Evolutionary conservation across 2,888 invertebrate genomes (phyloP), one percentile per base, ranked within the genome.

Genomic region (Eremobia ochroleuca): DNA sequence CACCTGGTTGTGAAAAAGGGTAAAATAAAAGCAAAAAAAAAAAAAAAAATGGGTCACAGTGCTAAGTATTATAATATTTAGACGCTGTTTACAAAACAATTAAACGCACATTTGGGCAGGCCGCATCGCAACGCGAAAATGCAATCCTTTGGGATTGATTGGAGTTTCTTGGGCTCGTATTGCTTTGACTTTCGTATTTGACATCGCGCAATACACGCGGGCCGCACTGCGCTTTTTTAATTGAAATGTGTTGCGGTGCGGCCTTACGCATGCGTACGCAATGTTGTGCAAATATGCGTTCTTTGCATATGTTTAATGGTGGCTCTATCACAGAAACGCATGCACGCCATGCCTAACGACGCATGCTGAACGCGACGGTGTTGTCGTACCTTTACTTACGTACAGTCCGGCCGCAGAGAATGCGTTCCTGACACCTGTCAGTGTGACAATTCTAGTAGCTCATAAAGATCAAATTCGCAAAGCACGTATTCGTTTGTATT

Each of bases 1-100:
- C 58, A 87, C 86, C 87, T 87, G 88, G 68, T 81, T 68, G 25
- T 58, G 46, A 79, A 71, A 87, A 85, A 76, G 3, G 31, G 28
- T 21, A 78, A 79, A 77, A 76, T 83, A 80, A 79, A 69, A 76
- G 61, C 52, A 81, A 76, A 69, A 34, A 18, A 72, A 66, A 8
- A 0, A 55, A 21, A 21, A 21, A 21, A n/a, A 65, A 28, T 0
- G 6, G 25, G 13, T 37, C 34, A 62, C 25, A 15, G 34, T 13
- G 34, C 25, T 34, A 25, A 62, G 34, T 64, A 37, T 46, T n/a
- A n/a, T n/a, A n/a, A n/a, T 37, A 37, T 37, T 64, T 37, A 5
- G 9, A 64, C 15, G 8, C 8, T n/a, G 9, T 9, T 37, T 37
- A 64, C 9, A 64, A 37, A 59, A 4, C 28, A 55, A 55, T 2